Evolutionary conservation across 2,888 invertebrate species (phyloP).

Genomic region (Danaus chrysippus): DNA sequence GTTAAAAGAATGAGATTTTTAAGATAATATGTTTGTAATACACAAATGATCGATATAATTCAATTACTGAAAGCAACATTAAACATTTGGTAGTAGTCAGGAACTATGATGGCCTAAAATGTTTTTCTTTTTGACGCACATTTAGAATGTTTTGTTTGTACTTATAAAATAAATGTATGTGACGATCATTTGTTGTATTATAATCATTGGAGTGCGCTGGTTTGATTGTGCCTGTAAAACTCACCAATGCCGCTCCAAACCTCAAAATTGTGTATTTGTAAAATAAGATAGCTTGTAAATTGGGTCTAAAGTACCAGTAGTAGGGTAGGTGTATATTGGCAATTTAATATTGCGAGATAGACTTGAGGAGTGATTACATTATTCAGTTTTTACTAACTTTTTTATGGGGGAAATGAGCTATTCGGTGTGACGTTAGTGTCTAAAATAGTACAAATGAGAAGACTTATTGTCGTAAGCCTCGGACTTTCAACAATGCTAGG

Average conservation of each 20-base stretch:
- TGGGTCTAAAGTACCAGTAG: slow-evolving; percentile 61
- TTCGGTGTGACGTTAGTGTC: slow-evolving; percentile 77
- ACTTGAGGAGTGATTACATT: slow-evolving; percentile 76
- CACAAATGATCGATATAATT: slow-evolving; percentile 43
- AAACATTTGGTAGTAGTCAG: background rate
- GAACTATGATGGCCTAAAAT: slow-evolving; percentile 21
- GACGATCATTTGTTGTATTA: slow-evolving; percentile 57
- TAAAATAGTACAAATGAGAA: slow-evolving; percentile 81
- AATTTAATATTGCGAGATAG: slow-evolving; percentile 55
- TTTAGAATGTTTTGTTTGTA: slow-evolving; percentile 1
- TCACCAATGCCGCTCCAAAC: slow-evolving; percentile 77
- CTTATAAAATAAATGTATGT: slow-evolving; percentile 8
- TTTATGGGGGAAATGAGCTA: slow-evolving; percentile 73
- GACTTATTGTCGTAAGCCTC: slow-evolving; percentile 80
- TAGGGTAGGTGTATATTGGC: slow-evolving; percentile 60
- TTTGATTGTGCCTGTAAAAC: slow-evolving; percentile 76
- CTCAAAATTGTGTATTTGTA: slow-evolving; percentile 74
- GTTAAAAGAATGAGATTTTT: slow-evolving; percentile 56
- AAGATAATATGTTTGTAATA: slow-evolving; percentile 62
- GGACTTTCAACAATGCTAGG: slow-evolving; percentile 79
- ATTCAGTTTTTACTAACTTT: slow-evolving; percentile 74
- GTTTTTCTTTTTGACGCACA: slow-evolving; percentile 11
- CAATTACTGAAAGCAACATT: slow-evolving; percentile 7
- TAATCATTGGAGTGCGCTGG: slow-evolving; percentile 72
- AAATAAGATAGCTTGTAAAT: slow-evolving; percentile 58